Percentiles rank a stretch among this genome's conserved stretches.
Evolutionary conservation across 1,140 invertebrate genomes (phyloP).

Genomic region (Habropoda laboriosa): DNA sequence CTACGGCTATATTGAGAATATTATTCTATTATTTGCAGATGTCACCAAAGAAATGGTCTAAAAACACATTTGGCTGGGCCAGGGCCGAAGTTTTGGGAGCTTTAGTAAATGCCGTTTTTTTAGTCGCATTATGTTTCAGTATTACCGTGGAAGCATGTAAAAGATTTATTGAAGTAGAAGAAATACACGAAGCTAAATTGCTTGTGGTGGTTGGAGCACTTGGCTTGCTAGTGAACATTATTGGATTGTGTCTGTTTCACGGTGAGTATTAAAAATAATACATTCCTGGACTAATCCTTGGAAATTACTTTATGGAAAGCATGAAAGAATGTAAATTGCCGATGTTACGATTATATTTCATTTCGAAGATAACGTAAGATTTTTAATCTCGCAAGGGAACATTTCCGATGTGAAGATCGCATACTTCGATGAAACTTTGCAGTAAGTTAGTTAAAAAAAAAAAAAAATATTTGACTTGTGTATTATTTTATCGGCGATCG

Average conservation of each 20-base stretch:
- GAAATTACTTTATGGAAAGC: too few relatives aligned
- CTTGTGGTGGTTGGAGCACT: slow-evolving; percentile 90
- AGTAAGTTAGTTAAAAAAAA: too few relatives aligned
- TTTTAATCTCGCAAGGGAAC: too few relatives aligned
- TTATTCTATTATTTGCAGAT: slow-evolving; percentile 84
- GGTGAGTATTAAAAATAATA: slow-evolving; percentile 88
- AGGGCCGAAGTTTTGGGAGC: slow-evolving; percentile 96
- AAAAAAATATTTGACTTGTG: too few relatives aligned
- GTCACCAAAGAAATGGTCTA: slow-evolving; percentile 97
- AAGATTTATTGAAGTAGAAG: slow-evolving; percentile 92
- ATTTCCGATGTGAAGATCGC: too few relatives aligned
- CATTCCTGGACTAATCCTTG: too few relatives aligned
- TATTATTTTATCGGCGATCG: too few relatives aligned
- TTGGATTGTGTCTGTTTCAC: slow-evolving; percentile 92
- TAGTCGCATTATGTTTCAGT: slow-evolving; percentile 96
- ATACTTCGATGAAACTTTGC: too few relatives aligned
- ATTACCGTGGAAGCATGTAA: slow-evolving; percentile 95
- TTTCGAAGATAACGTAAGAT: too few relatives aligned
- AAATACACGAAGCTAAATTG: slow-evolving; percentile 90
- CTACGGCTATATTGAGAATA: not conserved
- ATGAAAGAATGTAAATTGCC: too few relatives aligned
- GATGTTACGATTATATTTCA: too few relatives aligned
- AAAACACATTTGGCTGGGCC: slow-evolving; percentile 97
- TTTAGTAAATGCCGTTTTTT: slow-evolving; percentile 94
- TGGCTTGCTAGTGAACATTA: slow-evolving; percentile 91